phyloP scores from a whole-genome alignment of 2,888 invertebrate genomes.

The Orthonychiurus folsomi region DNA sequence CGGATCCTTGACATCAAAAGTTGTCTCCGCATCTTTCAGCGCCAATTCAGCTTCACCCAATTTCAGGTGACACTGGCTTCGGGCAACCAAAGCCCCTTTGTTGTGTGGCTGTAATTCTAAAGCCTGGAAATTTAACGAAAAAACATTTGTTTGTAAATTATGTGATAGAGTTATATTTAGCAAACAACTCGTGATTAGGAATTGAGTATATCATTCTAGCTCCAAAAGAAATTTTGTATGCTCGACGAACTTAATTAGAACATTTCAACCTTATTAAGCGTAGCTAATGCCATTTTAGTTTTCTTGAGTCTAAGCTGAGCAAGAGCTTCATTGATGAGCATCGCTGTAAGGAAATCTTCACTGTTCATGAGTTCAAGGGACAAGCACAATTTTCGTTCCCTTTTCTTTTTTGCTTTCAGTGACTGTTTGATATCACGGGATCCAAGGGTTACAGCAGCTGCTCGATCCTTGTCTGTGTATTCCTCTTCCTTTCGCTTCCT shows the following conservation, averaged over 20 bases:
- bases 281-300: constrained; percentile 29
- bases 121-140: constrained; percentile 29
- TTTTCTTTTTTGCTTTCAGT: constrained; percentile 65
- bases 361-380: constrained; percentile 33
- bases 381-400: constrained; percentile 62
- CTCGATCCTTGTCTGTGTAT: constrained; percentile 83
- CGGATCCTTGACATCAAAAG: constrained; percentile 33
- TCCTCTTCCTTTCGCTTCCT: constrained; percentile 55
- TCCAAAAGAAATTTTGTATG: too few relatives aligned
- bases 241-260: too few relatives aligned
- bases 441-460: constrained; percentile 77
- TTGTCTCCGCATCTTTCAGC: constrained; percentile 35
- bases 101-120: constrained; percentile 37
- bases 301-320: constrained; percentile 37
- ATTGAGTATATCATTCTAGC: too few relatives aligned
- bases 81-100: constrained; percentile 36
- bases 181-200: too few relatives aligned
- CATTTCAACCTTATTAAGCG: constrained; percentile 25
- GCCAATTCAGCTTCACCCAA: constrained; percentile 37
- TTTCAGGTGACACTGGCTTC: constrained; percentile 38
- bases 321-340: constrained; percentile 34
- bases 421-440: constrained; percentile 81
- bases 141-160: too few relatives aligned
- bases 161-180: too few relatives aligned
- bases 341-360: constrained; percentile 37